Evolutionary conservation across 2,113 vertebrate genomes (phyloP).

Genomic region (Copsychus sechellarum): DNA sequence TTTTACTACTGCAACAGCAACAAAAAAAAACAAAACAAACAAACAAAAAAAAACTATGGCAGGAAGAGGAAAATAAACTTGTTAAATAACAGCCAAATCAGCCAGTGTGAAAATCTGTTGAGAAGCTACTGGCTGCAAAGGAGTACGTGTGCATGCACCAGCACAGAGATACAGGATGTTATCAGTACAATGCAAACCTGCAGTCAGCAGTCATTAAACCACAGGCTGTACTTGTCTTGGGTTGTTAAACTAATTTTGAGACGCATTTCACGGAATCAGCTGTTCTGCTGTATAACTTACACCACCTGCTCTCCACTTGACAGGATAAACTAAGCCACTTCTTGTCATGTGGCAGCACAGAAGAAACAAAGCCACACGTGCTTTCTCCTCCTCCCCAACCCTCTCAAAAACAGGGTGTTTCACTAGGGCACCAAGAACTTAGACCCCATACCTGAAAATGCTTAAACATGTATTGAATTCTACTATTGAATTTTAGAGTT

Average conservation of each 20-base stretch:
- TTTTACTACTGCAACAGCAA: neutral
- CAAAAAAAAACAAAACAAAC: slow-evolving; percentile 29
- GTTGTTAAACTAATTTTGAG: slow-evolving; percentile 46
- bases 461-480: neutral
- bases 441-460: neutral
- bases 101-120: neutral
- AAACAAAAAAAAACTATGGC: neutral
- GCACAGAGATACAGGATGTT: slow-evolving; percentile 68
- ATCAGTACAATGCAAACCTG: slow-evolving; percentile 60
- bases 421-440: neutral
- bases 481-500: neutral
- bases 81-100: slow-evolving; percentile 27
- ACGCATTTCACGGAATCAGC: slow-evolving; percentile 5
- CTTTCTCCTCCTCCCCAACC: neutral
- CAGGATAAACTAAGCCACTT: neutral
- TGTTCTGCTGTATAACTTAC: neutral
- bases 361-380: neutral
- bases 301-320: neutral
- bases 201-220: slow-evolving; percentile 48
- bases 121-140: neutral
- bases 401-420: neutral
- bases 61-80: slow-evolving; percentile 18
- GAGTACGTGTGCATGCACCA: slow-evolving; percentile 1
- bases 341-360: neutral
- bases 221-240: neutral